phyloP scores from a whole-genome alignment of 2,797 vertebrate genomes.

The Cynodonichthys magdalenae region DNA sequence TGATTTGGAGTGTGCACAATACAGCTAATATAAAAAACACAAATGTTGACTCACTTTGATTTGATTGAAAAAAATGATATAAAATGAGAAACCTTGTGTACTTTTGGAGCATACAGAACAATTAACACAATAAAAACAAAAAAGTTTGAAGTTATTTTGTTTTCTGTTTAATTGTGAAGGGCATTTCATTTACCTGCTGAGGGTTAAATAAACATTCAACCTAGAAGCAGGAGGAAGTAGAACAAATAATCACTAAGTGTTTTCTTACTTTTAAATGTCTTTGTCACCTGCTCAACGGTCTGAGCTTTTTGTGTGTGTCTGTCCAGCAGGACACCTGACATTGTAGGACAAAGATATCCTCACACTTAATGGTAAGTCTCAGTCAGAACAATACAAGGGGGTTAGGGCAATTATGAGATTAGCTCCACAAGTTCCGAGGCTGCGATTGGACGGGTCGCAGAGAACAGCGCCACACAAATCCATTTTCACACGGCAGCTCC shows the following conservation, averaged over 20 bases:
- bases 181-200: conserved; percentile 21
- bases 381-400: conserved; percentile 84
- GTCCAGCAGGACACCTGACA: conserved; percentile 82
- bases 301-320: conserved; percentile 40
- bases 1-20: too few species aligned
- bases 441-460: conserved; percentile 82
- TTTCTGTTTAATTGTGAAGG: background rate
- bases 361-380: conserved; percentile 77
- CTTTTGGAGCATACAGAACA: background rate
- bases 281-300: conserved; percentile 55
- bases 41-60: background rate
- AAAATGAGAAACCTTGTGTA: background rate
- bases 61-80: too few species aligned
- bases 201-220: conserved; percentile 23
- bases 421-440: conserved; percentile 82
- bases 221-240: conserved; percentile 23
- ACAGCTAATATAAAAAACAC: background rate
- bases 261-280: conserved; percentile 53
- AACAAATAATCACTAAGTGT: conserved; percentile 24
- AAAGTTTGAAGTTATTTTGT: background rate
- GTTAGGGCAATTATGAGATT: conserved; percentile 90
- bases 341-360: conserved; percentile 80
- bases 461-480: conserved; percentile 83
- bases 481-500: conserved; percentile 82
- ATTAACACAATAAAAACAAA: background rate